These are phyloP conservation scores for Zalophus californianus DNA, from an alignment of 2,797 vertebrate species.

Conservation along the genomic window DNA sequence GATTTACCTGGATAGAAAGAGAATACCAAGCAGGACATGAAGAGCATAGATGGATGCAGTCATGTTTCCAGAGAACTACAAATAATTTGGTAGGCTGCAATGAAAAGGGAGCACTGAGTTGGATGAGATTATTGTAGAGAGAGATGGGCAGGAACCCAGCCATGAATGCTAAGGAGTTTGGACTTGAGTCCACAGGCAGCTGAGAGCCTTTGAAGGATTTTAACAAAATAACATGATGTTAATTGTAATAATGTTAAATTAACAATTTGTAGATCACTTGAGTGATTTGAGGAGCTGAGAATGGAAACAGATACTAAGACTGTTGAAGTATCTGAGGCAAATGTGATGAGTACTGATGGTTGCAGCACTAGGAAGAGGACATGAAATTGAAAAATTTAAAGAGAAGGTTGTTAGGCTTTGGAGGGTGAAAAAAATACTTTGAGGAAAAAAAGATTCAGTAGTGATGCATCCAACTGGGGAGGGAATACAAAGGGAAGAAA, in stretches of 20 bases:
- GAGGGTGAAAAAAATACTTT: neutral
- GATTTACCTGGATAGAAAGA: neutral
- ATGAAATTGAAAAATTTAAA: neutral
- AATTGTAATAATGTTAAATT: neutral
- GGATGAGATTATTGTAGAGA: neutral
- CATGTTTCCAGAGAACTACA: neutral
- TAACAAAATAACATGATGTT: neutral
- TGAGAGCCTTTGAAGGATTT: neutral
- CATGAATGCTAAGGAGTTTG: neutral
- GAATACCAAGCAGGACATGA: slow-evolving; percentile 6
- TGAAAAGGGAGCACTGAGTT: neutral
- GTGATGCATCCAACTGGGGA: neutral
- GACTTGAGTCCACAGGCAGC: neutral
- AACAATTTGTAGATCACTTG: neutral
- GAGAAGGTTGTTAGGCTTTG: neutral
- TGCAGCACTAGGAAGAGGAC: neutral
- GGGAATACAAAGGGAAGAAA: neutral
- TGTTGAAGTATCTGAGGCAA: neutral
- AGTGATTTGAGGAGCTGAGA: neutral
- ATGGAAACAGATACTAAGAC: neutral
- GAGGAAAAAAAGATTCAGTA: neutral
- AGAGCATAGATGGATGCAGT: neutral
- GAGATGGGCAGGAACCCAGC: neutral
- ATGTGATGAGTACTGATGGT: neutral
- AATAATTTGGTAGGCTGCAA: neutral